Evolutionary conservation across 2,888 invertebrate species (phyloP), one percentile per base, ranked within the genome.

Genomic region (Eristalis intricaria): DNA sequence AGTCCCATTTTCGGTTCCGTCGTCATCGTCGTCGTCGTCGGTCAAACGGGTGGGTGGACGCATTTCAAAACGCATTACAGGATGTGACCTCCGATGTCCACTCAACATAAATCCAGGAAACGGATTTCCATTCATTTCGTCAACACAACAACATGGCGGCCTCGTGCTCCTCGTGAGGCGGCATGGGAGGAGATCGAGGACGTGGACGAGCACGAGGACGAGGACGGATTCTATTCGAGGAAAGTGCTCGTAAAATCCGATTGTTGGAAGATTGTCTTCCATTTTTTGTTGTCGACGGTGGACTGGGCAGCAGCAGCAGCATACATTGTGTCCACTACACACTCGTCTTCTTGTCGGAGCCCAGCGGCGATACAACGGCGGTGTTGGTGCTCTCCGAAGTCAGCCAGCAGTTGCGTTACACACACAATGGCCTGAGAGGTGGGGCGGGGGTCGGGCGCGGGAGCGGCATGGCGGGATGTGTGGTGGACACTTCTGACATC

Each of bases 41-140:
- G 61, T 64, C 50, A 32, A 63, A 56, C 60, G 73, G 26, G 40
- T 74, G 80, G 79, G 80, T 77, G 81, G 73, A 82, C 85, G 82
- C 85, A 86, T 86, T 77, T 65, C 74, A 82, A 86, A 85, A 86
- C 85, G 85, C 85, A 86, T 86, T 77, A 82, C 82, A 73, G 85
- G 74, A 86, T 86, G 83, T 86, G 86, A 86, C 86, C 86, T 84
- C 84, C 76, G 84, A 84, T 87, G 84, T 87, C 84, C 87, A 87
- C 84, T 84, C 80, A 84, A 75, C 84, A 87, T 84, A 84, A 84
- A 87, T 84, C 79, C 79, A 79, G 83, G 87, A 87, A 87, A 84
- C 87, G 87, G 87, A 87, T 87, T 87, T 87, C 84, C 79, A 80
- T 87, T 84, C 73, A 84, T 87, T 84, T 84, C 84, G 68, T 87